A percentile compares a stretch with the other conserved stretches of the same genome.
These are phyloP conservation scores for Cantharis flavilabris DNA, from an alignment of 2,888 invertebrate species.

Conservation along the genomic window DNA sequence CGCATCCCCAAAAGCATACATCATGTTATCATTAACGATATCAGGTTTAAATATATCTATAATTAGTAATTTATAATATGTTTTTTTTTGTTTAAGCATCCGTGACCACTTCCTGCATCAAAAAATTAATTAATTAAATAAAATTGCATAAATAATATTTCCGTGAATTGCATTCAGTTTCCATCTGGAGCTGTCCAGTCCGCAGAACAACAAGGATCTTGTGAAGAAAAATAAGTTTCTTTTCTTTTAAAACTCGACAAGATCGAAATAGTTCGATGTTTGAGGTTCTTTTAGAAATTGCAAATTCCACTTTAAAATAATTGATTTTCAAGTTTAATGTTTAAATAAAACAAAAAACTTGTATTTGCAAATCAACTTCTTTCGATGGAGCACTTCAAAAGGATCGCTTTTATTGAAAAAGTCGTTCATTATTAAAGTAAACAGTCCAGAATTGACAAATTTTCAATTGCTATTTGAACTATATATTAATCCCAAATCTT, in stretches of 20 bases:
- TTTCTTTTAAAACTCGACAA: background rate
- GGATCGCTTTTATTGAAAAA: background rate
- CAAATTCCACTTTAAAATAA: background rate
- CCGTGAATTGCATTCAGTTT: background rate
- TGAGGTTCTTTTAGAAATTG: background rate
- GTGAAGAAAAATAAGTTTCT: background rate
- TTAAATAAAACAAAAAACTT: background rate
- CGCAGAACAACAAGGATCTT: background rate
- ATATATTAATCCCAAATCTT: too few species aligned
- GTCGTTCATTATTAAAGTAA: background rate
- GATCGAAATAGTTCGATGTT: background rate
- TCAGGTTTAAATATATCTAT: background rate
- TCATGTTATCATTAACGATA: constrained; percentile 21
- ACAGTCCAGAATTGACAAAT: background rate
- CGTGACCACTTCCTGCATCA: background rate
- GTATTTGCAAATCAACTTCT: background rate
- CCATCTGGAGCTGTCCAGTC: background rate
- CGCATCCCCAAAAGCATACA: constrained; percentile 24
- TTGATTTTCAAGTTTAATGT: background rate
- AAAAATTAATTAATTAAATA: background rate
- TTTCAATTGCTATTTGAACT: background rate
- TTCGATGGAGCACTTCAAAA: background rate
- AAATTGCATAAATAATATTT: background rate
- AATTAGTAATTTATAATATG: background rate
- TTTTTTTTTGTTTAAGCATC: background rate